Evolutionary conservation across 1,140 invertebrate genomes (phyloP).

Genomic region (Papilio polyxenes): DNA sequence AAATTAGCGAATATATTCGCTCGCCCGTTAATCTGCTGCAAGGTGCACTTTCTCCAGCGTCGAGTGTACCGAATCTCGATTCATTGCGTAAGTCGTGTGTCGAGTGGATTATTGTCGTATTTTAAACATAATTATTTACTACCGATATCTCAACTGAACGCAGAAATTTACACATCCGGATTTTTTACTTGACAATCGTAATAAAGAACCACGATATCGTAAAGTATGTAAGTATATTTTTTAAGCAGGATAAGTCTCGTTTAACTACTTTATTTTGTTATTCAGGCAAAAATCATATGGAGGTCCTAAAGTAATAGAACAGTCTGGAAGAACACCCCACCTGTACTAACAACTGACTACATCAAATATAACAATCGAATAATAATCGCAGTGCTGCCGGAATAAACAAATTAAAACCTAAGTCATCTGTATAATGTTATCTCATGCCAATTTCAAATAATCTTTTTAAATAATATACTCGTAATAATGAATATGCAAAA

Average conservation of each 20-base stretch:
- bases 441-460: too few species aligned
- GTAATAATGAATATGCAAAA: not conserved
- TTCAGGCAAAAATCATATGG: not conserved
- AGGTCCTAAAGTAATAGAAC: not conserved
- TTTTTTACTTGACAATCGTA: not conserved
- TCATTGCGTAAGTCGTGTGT: conserved; percentile 46
- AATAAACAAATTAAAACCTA: not conserved
- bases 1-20: conserved; percentile 52
- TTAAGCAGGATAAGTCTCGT: not conserved
- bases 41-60: conserved; percentile 54
- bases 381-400: too few species aligned
- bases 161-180: not conserved
- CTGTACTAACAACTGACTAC: too few species aligned
- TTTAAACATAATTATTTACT: conserved; percentile 38
- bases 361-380: too few species aligned
- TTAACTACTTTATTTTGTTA: not conserved
- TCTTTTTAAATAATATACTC: not conserved
- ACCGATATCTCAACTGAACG: not conserved
- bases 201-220: not conserved
- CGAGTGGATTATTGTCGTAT: conserved; percentile 32
- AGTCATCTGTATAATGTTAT: not conserved
- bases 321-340: too few species aligned
- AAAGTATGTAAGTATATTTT: not conserved
- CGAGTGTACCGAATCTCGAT: conserved; percentile 46
- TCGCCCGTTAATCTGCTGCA: conserved; percentile 47